phyloP scores from a whole-genome alignment of 2,113 vertebrate species.

The Anguilla japonica region DNA sequence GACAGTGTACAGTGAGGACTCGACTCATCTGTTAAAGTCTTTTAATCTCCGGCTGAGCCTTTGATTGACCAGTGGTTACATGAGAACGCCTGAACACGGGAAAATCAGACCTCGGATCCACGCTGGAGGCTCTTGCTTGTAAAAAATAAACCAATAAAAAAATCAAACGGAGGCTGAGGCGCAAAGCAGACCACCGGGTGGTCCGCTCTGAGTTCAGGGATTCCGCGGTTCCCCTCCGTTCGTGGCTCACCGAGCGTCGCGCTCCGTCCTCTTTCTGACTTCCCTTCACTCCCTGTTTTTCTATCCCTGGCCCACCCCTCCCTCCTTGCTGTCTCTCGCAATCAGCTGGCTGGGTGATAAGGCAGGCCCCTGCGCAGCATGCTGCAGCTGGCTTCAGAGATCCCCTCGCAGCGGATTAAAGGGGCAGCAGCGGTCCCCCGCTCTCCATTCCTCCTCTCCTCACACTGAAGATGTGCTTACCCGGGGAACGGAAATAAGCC shows the following conservation, averaged over 20 bases:
- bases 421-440: neutral
- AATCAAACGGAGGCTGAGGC: neutral
- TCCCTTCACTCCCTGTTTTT: slow-evolving; percentile 27
- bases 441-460: neutral
- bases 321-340: slow-evolving; percentile 29
- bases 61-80: neutral
- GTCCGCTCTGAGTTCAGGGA: neutral
- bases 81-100: neutral
- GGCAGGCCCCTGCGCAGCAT: neutral
- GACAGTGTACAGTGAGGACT: neutral
- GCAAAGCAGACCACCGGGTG: neutral
- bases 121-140: neutral
- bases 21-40: neutral
- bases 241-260: neutral
- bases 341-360: neutral
- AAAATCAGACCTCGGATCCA: neutral
- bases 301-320: slow-evolving; percentile 32
- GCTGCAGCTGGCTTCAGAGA: neutral
- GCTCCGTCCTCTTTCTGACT: neutral
- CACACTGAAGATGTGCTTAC: neutral
- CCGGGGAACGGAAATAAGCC: neutral
- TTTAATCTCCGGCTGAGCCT: neutral
- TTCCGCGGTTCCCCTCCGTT: neutral
- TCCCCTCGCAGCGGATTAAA: slow-evolving; percentile 12
- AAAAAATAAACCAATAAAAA: neutral